Evolutionary conservation across 2,888 invertebrate species (phyloP), one percentile per base, ranked within the genome.

Genomic region (Axea sp.): DNA sequence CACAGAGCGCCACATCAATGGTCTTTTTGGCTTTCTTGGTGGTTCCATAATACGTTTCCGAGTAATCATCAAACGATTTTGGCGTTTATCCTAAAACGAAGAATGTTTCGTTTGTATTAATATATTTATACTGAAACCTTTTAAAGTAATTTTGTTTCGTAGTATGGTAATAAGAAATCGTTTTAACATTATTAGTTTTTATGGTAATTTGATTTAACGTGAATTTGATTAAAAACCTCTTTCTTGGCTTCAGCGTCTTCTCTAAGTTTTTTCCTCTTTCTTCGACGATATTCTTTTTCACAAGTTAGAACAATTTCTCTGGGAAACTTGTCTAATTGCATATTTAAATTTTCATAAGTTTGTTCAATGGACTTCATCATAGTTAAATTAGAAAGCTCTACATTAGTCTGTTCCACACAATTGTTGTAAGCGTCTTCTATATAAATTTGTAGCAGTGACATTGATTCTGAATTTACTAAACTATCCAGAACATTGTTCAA

Each of bases 381-480:
- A 3, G 89, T 86, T 47, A 88, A 84, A 55, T 90, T 88, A 41
- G 89, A 89, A 68, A 91, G 86, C 79, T 91, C 90, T 2, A 90
- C 89, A 30, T 92, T 91, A 80, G 90, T 92, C 6, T 91, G 89
- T 0, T 88, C 89, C 15, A 91, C 88, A 31, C 92, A 87, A 37
- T 89, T 89, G 83, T 92, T 91, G 81, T 90, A 93, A 19, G 91
- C 90, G 81, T 92, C 92, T 81, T 92, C 91, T 55, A 93, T 89
- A 81, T 91, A 91, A 3, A 91, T 88, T 69, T 89, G 86, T 26
- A 92, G 83, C 81, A 90, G 90, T 12, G 92, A 85, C 22, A 91
- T 89, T 5, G 90, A 89, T 24, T 89, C 88, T 6, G 90, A 89
- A 51, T 90, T 90, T 0, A 92, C 88, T 22, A 90, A 85, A 8